Base-by-base conservation (phyloP, 2,888 invertebrate species). In the Strigamia maritima region DNA sequence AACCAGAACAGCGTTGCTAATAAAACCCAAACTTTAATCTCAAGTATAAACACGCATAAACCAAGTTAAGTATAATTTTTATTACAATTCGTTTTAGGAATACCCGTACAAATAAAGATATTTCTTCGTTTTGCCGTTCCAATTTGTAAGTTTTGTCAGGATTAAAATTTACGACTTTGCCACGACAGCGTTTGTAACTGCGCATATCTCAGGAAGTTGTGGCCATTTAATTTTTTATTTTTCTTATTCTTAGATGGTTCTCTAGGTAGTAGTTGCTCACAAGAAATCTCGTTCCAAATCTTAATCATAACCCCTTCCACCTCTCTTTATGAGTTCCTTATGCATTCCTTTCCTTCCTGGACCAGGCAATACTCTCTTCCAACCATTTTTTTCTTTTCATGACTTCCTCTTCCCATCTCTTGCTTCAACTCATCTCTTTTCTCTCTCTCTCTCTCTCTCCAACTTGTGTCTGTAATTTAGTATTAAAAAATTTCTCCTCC, bases 221-320 rank as follows among this genome's bases (percentile, higher is more conserved):
- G 28, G 24, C 26, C 70, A 24, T 70, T 28, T 70, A 12, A 49
- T 70, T 70, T 70, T 28, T 14, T 28, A 26, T 26, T 2, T 70
- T 70, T 28, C 28, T 8, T 22, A 54, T 7, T 54, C 22, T 22
- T 70, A 14, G 26, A 70, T 10, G 70, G 70, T 70, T 70, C 70
- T 70, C 70, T 26, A 70, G 70, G 70, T 70, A 70, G 70, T 14
- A 70, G 70, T 70, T 70, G 70, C 70, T 70, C 70, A 70, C 70
- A 70, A 70, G 70, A 70, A 70, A 70, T 70, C 28, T 28, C 70
- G 28, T 24, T 70, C n/a, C 70, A 70, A 70, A 70, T 70, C 70
- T 70, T 70, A 70, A 70, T 70, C 70, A 26, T 70, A 28, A 28
- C 70, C 70, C 60, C n/a, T 70, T 70, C 28, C 28, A 28, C 70